These are phyloP conservation scores for Iphiclides podalirius DNA, from an alignment of 2,888 invertebrate species.

Conservation along the genomic window DNA sequence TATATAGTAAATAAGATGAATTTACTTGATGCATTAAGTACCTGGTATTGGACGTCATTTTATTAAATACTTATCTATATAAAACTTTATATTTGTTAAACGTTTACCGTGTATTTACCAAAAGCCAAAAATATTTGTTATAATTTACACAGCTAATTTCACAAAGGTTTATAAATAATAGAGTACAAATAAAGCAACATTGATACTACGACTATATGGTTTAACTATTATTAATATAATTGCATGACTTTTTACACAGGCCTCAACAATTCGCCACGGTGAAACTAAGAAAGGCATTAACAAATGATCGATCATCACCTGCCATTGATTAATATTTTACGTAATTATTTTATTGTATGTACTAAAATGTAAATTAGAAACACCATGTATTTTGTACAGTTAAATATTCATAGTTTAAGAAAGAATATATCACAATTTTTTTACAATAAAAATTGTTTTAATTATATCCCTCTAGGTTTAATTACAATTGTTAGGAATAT, in stretches of 20 bases:
- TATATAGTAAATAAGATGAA: neutral
- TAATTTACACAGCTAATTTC: slow-evolving; percentile 4
- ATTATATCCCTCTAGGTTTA: slow-evolving; percentile 26
- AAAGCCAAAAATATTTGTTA: slow-evolving; percentile 5
- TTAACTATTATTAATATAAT: slow-evolving; percentile 19
- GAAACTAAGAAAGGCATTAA: slow-evolving; percentile 92
- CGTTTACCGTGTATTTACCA: neutral
- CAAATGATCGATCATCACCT: slow-evolving; percentile 92
- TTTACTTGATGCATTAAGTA: slow-evolving; percentile 11
- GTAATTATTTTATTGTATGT: slow-evolving; percentile 71
- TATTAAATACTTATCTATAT: slow-evolving; percentile 2
- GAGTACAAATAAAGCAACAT: slow-evolving; percentile 8
- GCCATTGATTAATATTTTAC: slow-evolving; percentile 79
- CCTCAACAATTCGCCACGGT: slow-evolving; percentile 93
- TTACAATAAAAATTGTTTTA: slow-evolving; percentile 64
- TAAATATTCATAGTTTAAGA: slow-evolving; percentile 80
- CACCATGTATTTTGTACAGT: slow-evolving; percentile 79
- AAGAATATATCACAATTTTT: slow-evolving; percentile 78
- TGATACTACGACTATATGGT: neutral
- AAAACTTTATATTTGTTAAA: neutral
- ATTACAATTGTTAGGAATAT: too few relatives aligned
- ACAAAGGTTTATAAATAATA: neutral
- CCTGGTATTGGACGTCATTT: slow-evolving; percentile 22
- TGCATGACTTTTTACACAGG: slow-evolving; percentile 75
- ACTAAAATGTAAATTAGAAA: slow-evolving; percentile 75